phyloP scores from a whole-genome alignment of 1,140 invertebrate genomes.

The Drosophila micromelanica region DNA sequence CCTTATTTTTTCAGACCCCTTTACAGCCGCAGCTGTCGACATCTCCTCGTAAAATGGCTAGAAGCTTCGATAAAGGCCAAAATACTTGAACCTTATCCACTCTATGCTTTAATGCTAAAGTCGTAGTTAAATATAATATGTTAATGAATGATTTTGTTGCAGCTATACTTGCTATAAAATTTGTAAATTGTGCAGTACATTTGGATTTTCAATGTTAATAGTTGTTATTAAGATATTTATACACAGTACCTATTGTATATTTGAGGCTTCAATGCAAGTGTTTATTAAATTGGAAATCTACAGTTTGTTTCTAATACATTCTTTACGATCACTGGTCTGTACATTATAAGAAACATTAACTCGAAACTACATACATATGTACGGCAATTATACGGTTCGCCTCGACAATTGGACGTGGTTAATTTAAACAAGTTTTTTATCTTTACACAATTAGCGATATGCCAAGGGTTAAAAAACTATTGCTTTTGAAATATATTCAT shows the following conservation, averaged over 20 bases:
- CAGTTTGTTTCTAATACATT: not conserved
- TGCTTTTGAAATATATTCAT: not conserved
- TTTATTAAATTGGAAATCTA: no score
- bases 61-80: conserved; percentile 45
- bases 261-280: not conserved
- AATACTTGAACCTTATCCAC: conserved; percentile 52
- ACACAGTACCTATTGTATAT: not conserved
- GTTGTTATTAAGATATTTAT: not conserved
- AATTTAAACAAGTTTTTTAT: no score
- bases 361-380: no score
- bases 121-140: not conserved
- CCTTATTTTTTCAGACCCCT: conserved; percentile 39
- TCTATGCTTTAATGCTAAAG: conserved; percentile 53
- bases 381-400: no score
- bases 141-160: not conserved
- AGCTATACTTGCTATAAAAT: no score
- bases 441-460: not conserved
- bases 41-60: conserved; percentile 58
- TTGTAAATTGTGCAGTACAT: not conserved
- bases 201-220: not conserved
- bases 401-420: no score
- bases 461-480: not conserved
- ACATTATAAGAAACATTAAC: no score
- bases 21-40: conserved; percentile 59
- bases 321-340: no score